Conservation (phyloP, 2,113 vertebrate genomes). For the Copsychus sechellarum region DNA sequence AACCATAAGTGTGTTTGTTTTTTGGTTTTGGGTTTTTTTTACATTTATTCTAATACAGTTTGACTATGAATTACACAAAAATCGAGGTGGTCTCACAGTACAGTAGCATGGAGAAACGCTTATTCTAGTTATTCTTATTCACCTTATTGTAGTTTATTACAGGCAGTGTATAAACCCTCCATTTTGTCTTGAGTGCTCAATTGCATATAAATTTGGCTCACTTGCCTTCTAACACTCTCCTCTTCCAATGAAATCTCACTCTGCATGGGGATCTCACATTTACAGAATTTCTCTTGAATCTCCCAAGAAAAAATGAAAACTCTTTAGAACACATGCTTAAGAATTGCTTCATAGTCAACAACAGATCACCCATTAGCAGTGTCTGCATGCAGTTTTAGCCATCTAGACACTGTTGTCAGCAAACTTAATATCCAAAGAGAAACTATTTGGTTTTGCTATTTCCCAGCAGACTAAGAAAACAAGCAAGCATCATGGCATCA, state of each 20-base stretch:
- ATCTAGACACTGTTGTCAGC: not conserved
- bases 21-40: too few species aligned
- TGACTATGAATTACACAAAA: not conserved
- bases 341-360: not conserved
- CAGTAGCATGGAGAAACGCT: not conserved
- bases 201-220: not conserved
- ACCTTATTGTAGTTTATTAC: not conserved
- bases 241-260: not conserved
- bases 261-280: fast-evolving
- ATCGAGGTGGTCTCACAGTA: not conserved
- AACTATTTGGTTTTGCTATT: not conserved
- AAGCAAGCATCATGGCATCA: not conserved
- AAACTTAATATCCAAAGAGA: not conserved
- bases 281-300: not conserved
- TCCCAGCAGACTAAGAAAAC: not conserved
- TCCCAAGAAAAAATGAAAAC: not conserved
- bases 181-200: not conserved
- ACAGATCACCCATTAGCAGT: not conserved
- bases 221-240: not conserved
- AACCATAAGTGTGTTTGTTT: fast-evolving
- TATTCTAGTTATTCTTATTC: too few species aligned
- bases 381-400: not conserved
- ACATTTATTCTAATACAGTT: not conserved
- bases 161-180: not conserved
- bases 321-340: not conserved